These are phyloP conservation scores for Eciton burchellii DNA, from an alignment of 1,140 invertebrate genomes.

Conservation along the genomic window DNA sequence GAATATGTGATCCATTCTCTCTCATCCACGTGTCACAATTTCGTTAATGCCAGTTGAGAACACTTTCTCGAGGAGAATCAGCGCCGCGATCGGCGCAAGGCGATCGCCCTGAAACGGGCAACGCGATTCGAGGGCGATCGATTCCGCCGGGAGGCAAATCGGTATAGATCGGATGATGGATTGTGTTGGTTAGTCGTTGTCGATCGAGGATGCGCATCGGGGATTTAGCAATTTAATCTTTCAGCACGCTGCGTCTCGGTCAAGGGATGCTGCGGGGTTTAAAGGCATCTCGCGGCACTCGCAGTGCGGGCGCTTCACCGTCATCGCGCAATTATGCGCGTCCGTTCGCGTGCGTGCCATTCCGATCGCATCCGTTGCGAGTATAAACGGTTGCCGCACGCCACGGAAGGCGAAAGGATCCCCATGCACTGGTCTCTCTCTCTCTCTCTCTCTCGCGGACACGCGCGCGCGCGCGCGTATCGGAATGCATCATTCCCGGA, in stretches of 20 bases:
- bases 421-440: not conserved
- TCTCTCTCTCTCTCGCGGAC: slow-evolving; percentile 3
- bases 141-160: no score
- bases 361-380: slow-evolving; percentile 36
- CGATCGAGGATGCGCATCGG: not conserved
- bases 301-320: not conserved
- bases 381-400: slow-evolving; percentile 23
- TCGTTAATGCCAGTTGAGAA: no score
- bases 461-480: not conserved
- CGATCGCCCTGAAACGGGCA: no score
- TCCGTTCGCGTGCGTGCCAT: slow-evolving; percentile 43
- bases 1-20: no score
- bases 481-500: slow-evolving; percentile 36
- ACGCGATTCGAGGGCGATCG: no score
- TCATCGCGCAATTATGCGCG: slow-evolving; percentile 30
- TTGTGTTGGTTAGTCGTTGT: no score
- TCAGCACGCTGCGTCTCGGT: not conserved
- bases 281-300: slow-evolving; percentile 27
- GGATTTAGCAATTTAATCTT: not conserved
- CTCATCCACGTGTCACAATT: no score
- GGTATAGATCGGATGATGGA: no score
- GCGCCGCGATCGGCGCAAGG: no score
- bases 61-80: no score
- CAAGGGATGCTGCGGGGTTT: not conserved
- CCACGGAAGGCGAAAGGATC: slow-evolving; percentile 44